Conservation (phyloP, 2,888 invertebrate species). For the Drosophila pegasa region DNA sequence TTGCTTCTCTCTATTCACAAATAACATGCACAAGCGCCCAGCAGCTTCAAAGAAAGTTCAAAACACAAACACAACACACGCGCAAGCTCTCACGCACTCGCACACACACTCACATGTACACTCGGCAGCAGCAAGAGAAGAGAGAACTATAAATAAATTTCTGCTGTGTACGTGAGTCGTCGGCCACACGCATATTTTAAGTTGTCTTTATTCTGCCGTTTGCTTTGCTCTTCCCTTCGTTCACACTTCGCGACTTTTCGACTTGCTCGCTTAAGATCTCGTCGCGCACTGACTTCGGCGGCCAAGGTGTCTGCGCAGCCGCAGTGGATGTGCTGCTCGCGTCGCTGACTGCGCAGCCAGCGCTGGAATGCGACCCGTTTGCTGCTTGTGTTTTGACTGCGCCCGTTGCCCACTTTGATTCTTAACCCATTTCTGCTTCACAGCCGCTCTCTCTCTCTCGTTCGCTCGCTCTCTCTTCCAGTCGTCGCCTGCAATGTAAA, state of each 20-base stretch:
- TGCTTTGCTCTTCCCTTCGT: slow-evolving; percentile 12
- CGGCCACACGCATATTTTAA: slow-evolving; percentile 50
- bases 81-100: slow-evolving; percentile 4
- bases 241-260: slow-evolving; percentile 23
- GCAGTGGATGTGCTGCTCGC: slow-evolving; percentile 25
- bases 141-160: slow-evolving; percentile 37
- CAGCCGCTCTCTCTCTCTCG: neutral
- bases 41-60: slow-evolving; percentile 65
- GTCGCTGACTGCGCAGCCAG: slow-evolving; percentile 48
- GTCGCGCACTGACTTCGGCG: slow-evolving; percentile 53
- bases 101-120: slow-evolving; percentile 14
- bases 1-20: slow-evolving; percentile 35
- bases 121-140: neutral
- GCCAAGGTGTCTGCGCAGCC: slow-evolving; percentile 56
- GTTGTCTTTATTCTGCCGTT: slow-evolving; percentile 40
- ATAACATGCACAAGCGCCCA: slow-evolving; percentile 42
- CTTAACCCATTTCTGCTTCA: slow-evolving; percentile 69
- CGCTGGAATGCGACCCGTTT: slow-evolving; percentile 68
- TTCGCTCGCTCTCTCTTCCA: slow-evolving; percentile 16
- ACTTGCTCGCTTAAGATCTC: slow-evolving; percentile 67
- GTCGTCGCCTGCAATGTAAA: slow-evolving; percentile 22
- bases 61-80: slow-evolving; percentile 10
- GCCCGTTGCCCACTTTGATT: slow-evolving; percentile 54
- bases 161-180: slow-evolving; percentile 20
- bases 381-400: slow-evolving; percentile 45